Evolutionary conservation across 2,797 vertebrate species (phyloP).

Genomic region (Buceros bicornis): DNA sequence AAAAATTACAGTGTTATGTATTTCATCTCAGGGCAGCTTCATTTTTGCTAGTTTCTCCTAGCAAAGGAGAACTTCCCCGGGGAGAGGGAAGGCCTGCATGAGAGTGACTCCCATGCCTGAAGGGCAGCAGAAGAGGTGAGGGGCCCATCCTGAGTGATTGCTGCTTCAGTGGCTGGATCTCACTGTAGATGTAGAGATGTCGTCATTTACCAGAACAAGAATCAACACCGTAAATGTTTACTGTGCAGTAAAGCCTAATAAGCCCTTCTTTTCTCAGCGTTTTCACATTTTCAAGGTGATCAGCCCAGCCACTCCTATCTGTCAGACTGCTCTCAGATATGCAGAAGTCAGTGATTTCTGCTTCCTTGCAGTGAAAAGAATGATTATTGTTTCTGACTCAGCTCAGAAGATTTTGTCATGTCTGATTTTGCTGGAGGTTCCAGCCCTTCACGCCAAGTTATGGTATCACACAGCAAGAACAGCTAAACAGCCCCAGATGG

Average conservation of each 20-base stretch:
- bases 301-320: background rate
- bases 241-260: background rate
- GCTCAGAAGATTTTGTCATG: slow-evolving; percentile 20
- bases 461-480: slow-evolving; percentile 30
- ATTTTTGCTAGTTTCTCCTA: background rate
- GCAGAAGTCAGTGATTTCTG: background rate
- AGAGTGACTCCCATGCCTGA: background rate
- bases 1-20: background rate
- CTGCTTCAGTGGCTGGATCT: background rate
- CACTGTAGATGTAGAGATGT: background rate
- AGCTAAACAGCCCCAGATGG: slow-evolving; percentile 65
- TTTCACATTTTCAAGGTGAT: background rate
- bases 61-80: too few species aligned
- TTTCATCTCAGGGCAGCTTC: background rate
- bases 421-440: slow-evolving; percentile 56
- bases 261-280: background rate
- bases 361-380: slow-evolving; percentile 6
- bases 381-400: slow-evolving; percentile 39
- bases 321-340: background rate
- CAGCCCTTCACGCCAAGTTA: slow-evolving; percentile 16
- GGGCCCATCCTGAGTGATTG: background rate
- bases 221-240: background rate
- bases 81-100: background rate
- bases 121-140: background rate
- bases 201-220: background rate